These are phyloP conservation scores for Actinemys pallida DNA, from an alignment of 2,113 vertebrate genomes.

Conservation along the genomic window DNA sequence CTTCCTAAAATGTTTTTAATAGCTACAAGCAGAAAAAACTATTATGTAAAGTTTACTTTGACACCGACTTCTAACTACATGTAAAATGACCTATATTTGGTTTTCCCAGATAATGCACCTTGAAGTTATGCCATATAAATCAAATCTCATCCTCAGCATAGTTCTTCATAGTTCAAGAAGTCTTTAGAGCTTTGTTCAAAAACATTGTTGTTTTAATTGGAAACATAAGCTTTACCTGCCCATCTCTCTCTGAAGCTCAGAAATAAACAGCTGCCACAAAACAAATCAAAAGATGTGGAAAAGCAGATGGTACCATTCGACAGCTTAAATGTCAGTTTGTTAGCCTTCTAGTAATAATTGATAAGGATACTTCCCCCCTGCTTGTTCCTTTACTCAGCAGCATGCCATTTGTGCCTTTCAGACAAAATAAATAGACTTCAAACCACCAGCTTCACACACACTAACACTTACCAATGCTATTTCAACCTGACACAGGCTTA, in stretches of 20 bases:
- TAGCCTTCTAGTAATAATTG: conserved; percentile 74
- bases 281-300: conserved; percentile 62
- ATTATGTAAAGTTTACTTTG: neutral
- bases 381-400: conserved; percentile 71
- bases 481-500: conserved; percentile 74
- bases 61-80: neutral
- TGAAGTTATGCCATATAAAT: conserved; percentile 3
- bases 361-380: conserved; percentile 66
- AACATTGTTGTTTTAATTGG: conserved; percentile 15
- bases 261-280: conserved; percentile 46
- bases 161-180: conserved; percentile 7
- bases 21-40: neutral
- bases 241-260: conserved; percentile 31
- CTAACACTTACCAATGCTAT: conserved; percentile 77
- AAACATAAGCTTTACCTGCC: conserved; percentile 71
- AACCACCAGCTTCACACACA: conserved; percentile 76
- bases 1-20: neutral
- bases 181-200: conserved; percentile 7
- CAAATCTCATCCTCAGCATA: conserved; percentile 3
- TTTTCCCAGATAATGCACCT: neutral
- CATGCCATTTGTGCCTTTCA: conserved; percentile 78
- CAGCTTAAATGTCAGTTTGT: conserved; percentile 65
- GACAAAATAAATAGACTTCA: conserved; percentile 79
- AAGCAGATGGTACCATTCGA: conserved; percentile 76
- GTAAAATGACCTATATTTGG: neutral